These are phyloP conservation scores for Upupa epops DNA, from an alignment of 2,113 vertebrate species.

Conservation along the genomic window DNA sequence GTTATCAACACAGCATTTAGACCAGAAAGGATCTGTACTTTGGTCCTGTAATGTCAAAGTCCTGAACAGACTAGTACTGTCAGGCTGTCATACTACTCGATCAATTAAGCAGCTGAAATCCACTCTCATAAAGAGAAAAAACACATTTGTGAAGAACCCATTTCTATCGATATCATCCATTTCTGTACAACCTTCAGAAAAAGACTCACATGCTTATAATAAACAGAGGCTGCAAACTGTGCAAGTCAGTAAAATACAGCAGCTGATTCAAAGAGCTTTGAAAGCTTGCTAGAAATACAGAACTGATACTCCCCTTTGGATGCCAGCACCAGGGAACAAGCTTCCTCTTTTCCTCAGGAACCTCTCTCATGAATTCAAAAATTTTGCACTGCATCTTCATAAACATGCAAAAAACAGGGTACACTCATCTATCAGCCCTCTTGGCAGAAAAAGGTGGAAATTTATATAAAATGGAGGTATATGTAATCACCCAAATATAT, in stretches of 20 bases:
- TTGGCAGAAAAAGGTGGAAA: neutral
- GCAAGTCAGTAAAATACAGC: neutral
- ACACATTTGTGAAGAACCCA: fast-evolving
- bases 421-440: neutral
- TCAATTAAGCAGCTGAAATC: neutral
- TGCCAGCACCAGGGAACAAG: neutral
- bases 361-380: neutral
- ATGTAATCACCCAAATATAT: slow-evolving; percentile 41
- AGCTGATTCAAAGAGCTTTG: neutral
- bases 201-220: neutral
- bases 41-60: fast-evolving
- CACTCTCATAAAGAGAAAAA: neutral
- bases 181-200: neutral
- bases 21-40: neutral
- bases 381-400: neutral
- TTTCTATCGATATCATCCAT: neutral
- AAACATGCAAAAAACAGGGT: neutral
- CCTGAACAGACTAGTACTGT: neutral
- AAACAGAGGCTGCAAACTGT: neutral
- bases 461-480: neutral
- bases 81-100: fast-evolving
- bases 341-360: neutral
- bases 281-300: neutral
- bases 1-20: neutral
- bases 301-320: neutral